Conservation (phyloP, 2,113 vertebrate genomes). For the Hydropotes inermis region DNA sequence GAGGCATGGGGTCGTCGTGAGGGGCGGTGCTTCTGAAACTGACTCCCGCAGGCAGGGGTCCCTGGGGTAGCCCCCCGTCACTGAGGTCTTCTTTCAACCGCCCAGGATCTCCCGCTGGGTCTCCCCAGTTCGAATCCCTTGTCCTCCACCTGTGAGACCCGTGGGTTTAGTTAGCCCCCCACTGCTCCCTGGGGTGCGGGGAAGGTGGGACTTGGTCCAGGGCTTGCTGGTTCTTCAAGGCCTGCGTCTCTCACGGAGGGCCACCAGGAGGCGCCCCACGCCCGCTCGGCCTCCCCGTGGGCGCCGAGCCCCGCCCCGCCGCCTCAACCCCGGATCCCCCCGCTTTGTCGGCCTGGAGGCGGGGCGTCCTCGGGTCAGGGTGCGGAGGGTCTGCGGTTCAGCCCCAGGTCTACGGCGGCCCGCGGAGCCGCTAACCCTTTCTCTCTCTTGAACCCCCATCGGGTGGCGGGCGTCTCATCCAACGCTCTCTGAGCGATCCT, state of each 20-base stretch:
- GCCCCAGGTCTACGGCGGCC: not conserved
- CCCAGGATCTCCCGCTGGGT: not conserved
- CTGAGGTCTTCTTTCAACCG: not conserved
- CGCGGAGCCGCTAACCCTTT: fast-evolving
- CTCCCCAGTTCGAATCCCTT: not conserved
- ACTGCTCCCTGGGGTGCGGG: not conserved
- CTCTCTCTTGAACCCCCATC: not conserved
- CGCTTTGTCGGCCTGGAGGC: fast-evolving
- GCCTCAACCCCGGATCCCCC: not conserved
- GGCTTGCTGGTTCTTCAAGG: not conserved
- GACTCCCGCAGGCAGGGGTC: no score
- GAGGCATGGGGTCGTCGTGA: fast-evolving
- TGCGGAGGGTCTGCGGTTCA: fast-evolving
- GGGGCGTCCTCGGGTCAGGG: fast-evolving
- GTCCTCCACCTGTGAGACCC: not conserved
- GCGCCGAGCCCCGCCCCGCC: no score
- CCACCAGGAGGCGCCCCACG: constrained; percentile 49
- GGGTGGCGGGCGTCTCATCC: not conserved
- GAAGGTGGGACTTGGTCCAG: no score
- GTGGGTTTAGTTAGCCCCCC: not conserved
- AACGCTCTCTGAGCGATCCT: fast-evolving
- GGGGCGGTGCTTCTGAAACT: not conserved
- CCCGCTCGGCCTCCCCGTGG: not conserved
- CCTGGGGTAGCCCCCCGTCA: not conserved
- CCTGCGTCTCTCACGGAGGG: not conserved